Base-by-base conservation (phyloP, 1,140 invertebrate genomes). In the Drosophila ironensis region DNA sequence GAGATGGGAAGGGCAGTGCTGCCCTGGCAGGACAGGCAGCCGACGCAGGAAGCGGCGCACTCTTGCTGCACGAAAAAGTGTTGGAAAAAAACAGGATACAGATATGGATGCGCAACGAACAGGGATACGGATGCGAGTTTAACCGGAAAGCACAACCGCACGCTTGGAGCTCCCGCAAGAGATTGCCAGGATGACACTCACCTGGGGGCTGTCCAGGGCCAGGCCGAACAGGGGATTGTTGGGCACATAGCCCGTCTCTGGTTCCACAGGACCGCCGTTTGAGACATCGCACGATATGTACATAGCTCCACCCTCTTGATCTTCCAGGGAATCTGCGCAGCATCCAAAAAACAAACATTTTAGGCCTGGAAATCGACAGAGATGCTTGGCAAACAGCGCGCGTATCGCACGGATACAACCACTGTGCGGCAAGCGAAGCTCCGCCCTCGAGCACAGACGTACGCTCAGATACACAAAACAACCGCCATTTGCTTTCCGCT, bases 221-320 rank as follows among this genome's bases (percentile, higher is more conserved):
- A 89, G 41, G 57, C 89, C 89, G 53, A 90, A 90, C 80, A 90
- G 88, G 72, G 88, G 87, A 90, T 90, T 90, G 68, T 90, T 90
- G 66, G 89, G 89, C 61, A 90, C 89, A 73, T 90, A 90, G 76
- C 89, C 89, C 75, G 87, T 88, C 81, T 90, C 89, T 69, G 89
- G 76, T 88, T 90, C 88, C 88, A 90, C 87, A 84, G 89, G 82
- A 88, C 86, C 82, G 70, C 87, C 80, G 74, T 88, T 89, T 88
- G 89, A 87, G 74, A 89, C 88, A 87, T 90, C 89, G 80, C 88
- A 90, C 77, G 89, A 90, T 88, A 90, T 90, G 86, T 90, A 90
- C 89, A 90, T 90, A 88, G 89, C 89, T 90, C 89, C 89, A 90
- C 89, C 89, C 87, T 89, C 89, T 88, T 90, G 87, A 78, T 90